Percentiles rank a stretch among this genome's conserved stretches.
Conservation (phyloP, 2,888 invertebrate species). For the Thyatira batis region DNA sequence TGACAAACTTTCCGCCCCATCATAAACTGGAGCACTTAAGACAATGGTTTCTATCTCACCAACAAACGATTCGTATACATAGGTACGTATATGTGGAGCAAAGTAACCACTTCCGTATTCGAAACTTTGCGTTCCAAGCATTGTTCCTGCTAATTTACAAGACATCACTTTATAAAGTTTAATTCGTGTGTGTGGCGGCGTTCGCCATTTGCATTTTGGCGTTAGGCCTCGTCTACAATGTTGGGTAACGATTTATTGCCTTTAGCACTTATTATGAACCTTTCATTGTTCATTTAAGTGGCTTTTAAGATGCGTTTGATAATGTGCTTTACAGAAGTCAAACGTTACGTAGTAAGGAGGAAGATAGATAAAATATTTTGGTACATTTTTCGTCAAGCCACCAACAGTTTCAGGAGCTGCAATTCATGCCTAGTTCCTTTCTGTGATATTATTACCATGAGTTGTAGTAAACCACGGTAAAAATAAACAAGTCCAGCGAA, state of each 20-base stretch:
- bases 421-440: too few relatives aligned
- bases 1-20: not conserved
- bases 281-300: too few relatives aligned
- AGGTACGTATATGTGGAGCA: not conserved
- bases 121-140: slow-evolving; percentile 15
- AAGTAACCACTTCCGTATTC: not conserved
- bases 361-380: too few relatives aligned
- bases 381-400: too few relatives aligned
- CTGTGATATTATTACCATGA: too few relatives aligned
- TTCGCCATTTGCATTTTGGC: slow-evolving; percentile 48
- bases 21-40: not conserved
- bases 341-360: too few relatives aligned
- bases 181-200: slow-evolving; percentile 32
- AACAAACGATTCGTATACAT: not conserved
- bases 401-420: too few relatives aligned
- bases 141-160: slow-evolving; percentile 55
- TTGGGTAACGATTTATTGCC: not conserved
- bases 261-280: too few relatives aligned
- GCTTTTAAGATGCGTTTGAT: too few relatives aligned
- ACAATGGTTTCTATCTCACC: not conserved
- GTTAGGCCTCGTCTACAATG: slow-evolving; percentile 14
- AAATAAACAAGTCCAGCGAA: too few relatives aligned
- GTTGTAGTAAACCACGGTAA: too few relatives aligned
- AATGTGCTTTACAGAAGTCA: too few relatives aligned
- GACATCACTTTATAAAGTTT: slow-evolving; percentile 46